A percentile compares a stretch with the other conserved stretches of the same genome.
Conservation (phyloP, 1,140 invertebrate species). For the Trichomalopsis sarcophagae region DNA sequence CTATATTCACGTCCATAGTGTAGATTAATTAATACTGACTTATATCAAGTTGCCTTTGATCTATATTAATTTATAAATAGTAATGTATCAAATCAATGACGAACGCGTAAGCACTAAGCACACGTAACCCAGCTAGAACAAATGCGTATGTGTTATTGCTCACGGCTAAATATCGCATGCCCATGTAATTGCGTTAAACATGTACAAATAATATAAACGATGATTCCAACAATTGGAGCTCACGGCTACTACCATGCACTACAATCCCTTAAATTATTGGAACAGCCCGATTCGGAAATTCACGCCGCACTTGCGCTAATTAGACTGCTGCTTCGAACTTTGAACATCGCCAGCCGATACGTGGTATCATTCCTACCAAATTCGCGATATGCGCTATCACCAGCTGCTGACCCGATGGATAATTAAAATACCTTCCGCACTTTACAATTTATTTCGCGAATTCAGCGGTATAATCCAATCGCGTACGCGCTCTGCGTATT, state of each 20-base stretch:
- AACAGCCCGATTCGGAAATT: neutral
- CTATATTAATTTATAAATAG: too few relatives aligned
- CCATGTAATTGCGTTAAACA: neutral
- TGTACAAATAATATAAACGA: neutral
- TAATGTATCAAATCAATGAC: too few relatives aligned
- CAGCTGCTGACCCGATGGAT: neutral
- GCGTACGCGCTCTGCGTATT: neutral
- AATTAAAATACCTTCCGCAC: neutral
- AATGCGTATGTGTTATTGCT: neutral
- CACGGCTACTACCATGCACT: neutral
- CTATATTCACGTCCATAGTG: too few relatives aligned
- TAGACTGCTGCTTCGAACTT: neutral
- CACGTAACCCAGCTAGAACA: neutral
- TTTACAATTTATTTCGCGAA: neutral
- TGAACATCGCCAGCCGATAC: neutral
- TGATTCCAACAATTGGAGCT: neutral
- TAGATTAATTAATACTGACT: too few relatives aligned
- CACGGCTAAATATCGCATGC: neutral
- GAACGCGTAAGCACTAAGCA: too few relatives aligned
- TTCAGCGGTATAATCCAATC: neutral
- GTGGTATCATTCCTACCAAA: too few relatives aligned
- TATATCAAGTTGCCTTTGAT: too few relatives aligned
- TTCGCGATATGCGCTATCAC: neutral
- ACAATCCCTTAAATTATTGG: neutral
- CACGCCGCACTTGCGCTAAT: neutral